Conservation (phyloP, 2,888 invertebrate genomes). For the Habroteleia sp. region DNA sequence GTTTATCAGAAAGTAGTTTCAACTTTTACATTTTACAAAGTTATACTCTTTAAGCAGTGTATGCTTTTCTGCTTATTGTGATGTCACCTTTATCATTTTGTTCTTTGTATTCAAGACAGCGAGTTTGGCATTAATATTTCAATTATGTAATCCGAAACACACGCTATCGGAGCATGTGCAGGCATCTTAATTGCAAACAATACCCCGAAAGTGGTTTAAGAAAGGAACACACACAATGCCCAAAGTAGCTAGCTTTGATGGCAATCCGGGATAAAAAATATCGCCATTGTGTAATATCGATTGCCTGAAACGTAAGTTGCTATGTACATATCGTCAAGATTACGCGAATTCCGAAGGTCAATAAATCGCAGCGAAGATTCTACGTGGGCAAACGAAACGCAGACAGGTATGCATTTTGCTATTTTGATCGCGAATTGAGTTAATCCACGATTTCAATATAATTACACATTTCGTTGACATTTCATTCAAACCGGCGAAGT, state of each 20-base stretch:
- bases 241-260: constrained; percentile 15
- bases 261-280: constrained; percentile 28
- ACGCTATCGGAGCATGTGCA: constrained; percentile 4
- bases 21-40: no score
- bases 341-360: constrained; percentile 16
- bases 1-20: no score
- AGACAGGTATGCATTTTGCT: no score
- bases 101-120: no score
- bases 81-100: no score
- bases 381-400: constrained; percentile 4
- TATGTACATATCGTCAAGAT: constrained; percentile 10
- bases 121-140: constrained; percentile 11
- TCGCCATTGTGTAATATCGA: constrained; percentile 29
- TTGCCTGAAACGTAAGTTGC: constrained; percentile 26
- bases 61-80: no score
- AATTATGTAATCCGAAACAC: constrained; percentile 8
- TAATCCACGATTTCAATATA: no score
- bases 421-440: no score
- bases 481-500: constrained; percentile 9
- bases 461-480: constrained; percentile 7
- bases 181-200: neutral
- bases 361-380: constrained; percentile 38
- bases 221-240: constrained; percentile 5
- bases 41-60: no score
- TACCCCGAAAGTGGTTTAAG: constrained; percentile 9